Evolutionary conservation across 2,888 invertebrate genomes (phyloP).

Genomic region (Rhorus exstirpatorius): DNA sequence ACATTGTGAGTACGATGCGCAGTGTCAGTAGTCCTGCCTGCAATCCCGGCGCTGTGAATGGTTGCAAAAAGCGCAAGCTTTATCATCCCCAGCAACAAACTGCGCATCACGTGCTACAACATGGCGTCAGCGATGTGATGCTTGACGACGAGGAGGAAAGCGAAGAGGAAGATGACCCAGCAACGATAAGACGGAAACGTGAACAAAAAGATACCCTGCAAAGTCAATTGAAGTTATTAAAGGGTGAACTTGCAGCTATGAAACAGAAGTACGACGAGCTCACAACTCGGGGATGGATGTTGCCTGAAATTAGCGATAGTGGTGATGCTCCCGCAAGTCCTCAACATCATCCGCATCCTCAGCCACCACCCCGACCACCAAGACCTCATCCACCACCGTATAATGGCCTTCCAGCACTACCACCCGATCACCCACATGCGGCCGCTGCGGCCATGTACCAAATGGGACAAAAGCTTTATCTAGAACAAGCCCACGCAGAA

Average conservation of each 20-base stretch:
- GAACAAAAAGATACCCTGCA: conserved; percentile 95
- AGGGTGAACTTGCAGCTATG: conserved; percentile 96
- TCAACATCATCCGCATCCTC: conserved; percentile 86
- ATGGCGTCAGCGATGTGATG: conserved; percentile 88
- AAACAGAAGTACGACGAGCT: conserved; percentile 96
- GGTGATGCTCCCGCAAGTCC: conserved; percentile 86
- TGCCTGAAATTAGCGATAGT: conserved; percentile 88
- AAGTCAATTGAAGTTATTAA: conserved; percentile 94
- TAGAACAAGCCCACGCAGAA: conserved; percentile 88
- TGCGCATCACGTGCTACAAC: conserved; percentile 88
- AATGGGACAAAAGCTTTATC: conserved; percentile 87
- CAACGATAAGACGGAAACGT: conserved; percentile 93
- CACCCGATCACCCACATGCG: conserved; percentile 88
- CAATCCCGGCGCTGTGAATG: conserved; percentile 92
- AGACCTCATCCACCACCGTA: conserved; percentile 87
- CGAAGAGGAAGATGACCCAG: conserved; percentile 92
- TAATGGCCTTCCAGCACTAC: conserved; percentile 87
- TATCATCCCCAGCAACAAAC: conserved; percentile 98
- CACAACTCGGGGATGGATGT: conserved; percentile 93
- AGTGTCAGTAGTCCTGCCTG: conserved; percentile 90
- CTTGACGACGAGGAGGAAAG: conserved; percentile 91
- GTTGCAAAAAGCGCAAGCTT: conserved; percentile 97
- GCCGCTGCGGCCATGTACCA: conserved; percentile 86
- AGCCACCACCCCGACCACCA: conserved; percentile 85
- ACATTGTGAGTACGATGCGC: conserved; percentile 97